Percentiles rank a stretch among this genome's conserved stretches.
Conservation (phyloP, 2,888 invertebrate genomes). For the Halocaridina rubra region DNA sequence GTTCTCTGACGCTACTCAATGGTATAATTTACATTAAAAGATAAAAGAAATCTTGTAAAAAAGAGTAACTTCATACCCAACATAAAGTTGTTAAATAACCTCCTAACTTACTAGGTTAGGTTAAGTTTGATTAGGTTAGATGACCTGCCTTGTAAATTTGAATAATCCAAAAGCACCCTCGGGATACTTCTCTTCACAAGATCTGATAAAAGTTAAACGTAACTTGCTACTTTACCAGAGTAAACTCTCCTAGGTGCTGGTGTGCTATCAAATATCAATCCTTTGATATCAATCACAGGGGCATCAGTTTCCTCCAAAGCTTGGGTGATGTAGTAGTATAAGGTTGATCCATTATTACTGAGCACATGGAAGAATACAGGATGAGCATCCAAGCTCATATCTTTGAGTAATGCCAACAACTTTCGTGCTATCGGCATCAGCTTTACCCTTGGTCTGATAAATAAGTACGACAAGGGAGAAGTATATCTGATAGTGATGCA, state of each 20-base stretch:
- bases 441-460: conserved; percentile 66
- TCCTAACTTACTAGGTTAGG: too few species aligned
- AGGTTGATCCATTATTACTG: conserved; percentile 81
- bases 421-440: conserved; percentile 71
- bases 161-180: too few species aligned
- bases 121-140: too few species aligned
- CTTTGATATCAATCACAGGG: conserved; percentile 70
- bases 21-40: too few species aligned
- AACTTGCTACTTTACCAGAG: too few species aligned
- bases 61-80: too few species aligned
- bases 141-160: too few species aligned
- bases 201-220: too few species aligned
- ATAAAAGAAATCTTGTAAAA: too few species aligned
- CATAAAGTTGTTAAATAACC: too few species aligned
- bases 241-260: conserved; percentile 76
- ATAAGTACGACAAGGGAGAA: conserved; percentile 77
- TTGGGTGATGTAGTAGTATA: conserved; percentile 77
- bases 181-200: too few species aligned
- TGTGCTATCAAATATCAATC: conserved; percentile 80
- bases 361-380: conserved; percentile 81
- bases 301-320: conserved; percentile 67
- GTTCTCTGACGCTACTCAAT: too few species aligned
- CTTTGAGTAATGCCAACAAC: conserved; percentile 75
- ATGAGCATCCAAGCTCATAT: conserved; percentile 77
- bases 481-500: conserved; percentile 80